These are phyloP conservation scores for Pedionomus torquatus DNA, from an alignment of 2,113 vertebrate species.

Conservation along the genomic window DNA sequence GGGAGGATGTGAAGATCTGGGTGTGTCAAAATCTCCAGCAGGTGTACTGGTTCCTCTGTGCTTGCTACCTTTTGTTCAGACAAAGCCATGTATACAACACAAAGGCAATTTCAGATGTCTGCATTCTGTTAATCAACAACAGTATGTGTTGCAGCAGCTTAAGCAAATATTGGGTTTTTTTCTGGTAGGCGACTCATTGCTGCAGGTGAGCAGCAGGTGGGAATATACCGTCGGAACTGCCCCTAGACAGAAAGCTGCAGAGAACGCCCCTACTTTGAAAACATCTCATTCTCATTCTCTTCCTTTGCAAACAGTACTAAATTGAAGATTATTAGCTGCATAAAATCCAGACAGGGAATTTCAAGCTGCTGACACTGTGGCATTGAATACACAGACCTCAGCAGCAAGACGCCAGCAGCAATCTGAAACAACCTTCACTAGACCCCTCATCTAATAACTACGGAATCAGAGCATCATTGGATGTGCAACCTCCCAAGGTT, in stretches of 20 bases:
- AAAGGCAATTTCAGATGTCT: not conserved
- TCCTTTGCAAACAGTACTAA: slow-evolving; percentile 23
- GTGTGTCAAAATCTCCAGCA: not conserved
- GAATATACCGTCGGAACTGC: not conserved
- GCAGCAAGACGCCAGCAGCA: slow-evolving; percentile 64
- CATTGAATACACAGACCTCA: slow-evolving; percentile 70
- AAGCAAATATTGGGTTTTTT: not conserved
- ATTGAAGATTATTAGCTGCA: slow-evolving; percentile 64
- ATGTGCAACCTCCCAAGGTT: slow-evolving; percentile 73
- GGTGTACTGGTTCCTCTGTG: not conserved
- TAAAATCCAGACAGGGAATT: slow-evolving; percentile 66
- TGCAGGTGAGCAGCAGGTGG: not conserved
- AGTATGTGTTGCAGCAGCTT: not conserved
- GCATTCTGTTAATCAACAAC: not conserved
- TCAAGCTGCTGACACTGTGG: slow-evolving; percentile 72
- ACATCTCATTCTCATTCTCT: not conserved
- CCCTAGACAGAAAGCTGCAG: not conserved
- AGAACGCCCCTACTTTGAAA: not conserved
- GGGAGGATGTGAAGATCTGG: not conserved
- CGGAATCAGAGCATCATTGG: slow-evolving; percentile 58
- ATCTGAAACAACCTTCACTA: slow-evolving; percentile 52
- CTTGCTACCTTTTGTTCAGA: not conserved
- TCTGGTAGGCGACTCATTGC: not conserved
- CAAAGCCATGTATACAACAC: not conserved
- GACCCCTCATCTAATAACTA: slow-evolving; percentile 52